Evolutionary conservation across 2,113 vertebrate genomes (phyloP), one percentile per base, ranked within the genome.

Genomic region (Salvelinus namaycush): DNA sequence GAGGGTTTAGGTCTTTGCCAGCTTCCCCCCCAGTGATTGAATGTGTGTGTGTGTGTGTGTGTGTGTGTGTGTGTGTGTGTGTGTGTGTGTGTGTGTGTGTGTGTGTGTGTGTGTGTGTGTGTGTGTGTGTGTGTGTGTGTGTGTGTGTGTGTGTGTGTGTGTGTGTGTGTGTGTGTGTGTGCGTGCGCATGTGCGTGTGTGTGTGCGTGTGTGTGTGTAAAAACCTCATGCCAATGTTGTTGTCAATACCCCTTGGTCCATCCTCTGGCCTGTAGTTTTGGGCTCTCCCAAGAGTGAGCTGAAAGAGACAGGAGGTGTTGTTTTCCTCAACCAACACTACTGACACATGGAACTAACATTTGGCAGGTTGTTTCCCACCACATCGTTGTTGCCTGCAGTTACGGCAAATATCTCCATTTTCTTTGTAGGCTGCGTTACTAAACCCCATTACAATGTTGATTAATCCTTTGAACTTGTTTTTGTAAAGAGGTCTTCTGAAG

Each of bases 1-100:
- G 64, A 74, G 39, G 76, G 65, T 48, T 51, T 18, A 54, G 67
- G 74, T 68, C 12, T n/a, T 68, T 78, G 77, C 81, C 86, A 83
- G 75, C 59, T 5, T 22, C n/a, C 6, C 20, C 20, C 20, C n/a
- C n/a, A 62, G 6, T 22, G n/a, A 9, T 1, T 44, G 9, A 1
- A 2, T 44, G 16, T 18, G 49, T 39, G 34, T 39, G 34, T 11
- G 34, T 16, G 49, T 13, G 59, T 22, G n/a, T 51, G 49, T 4
- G 49, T 51, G 14, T 3, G 11, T 51, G 8, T 9, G 48, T 13
- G 13, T 13, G 8, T 13, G 48, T 13, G 48, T 9, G 76, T 54
- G 76, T 60, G 31, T 6, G 31, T 4, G 44, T 12, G 20, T 60
- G 57, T 14, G 49, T 16, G 49, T 12, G 3, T 11, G 9, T 13